Percentiles rank a stretch among this genome's conserved stretches.
phyloP scores from a whole-genome alignment of 2,113 vertebrate species.

The Pelvicachromis taeniatus region DNA sequence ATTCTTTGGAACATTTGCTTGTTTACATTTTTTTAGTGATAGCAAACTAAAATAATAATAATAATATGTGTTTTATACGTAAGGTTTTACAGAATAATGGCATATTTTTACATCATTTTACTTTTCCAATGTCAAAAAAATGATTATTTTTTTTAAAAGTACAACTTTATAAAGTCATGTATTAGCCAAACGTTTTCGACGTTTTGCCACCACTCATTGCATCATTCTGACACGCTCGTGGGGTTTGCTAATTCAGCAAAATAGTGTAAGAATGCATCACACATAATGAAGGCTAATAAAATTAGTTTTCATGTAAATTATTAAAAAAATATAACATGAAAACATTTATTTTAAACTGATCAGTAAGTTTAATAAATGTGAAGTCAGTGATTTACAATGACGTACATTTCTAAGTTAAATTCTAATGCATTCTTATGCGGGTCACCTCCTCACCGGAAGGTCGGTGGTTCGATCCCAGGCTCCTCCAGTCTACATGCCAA shows the following conservation, averaged over 20 bases:
- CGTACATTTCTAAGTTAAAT: background rate
- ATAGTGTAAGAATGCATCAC: background rate
- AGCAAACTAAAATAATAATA: background rate
- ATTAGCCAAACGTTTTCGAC: background rate
- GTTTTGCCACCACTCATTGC: background rate
- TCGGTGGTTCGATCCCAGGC: too few relatives aligned
- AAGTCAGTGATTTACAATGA: background rate
- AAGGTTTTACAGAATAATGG: background rate
- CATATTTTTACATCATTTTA: background rate
- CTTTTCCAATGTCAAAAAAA: background rate
- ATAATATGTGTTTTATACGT: background rate
- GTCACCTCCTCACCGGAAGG: too few relatives aligned
- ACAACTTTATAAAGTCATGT: background rate
- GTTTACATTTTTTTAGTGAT: background rate
- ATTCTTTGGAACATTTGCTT: background rate
- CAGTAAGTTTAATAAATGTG: background rate
- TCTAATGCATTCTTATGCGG: too few relatives aligned
- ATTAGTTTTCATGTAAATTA: background rate
- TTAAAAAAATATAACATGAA: background rate
- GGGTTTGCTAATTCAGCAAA: background rate
- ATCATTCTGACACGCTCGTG: background rate
- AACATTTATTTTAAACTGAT: background rate
- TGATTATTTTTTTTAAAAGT: too few relatives aligned
- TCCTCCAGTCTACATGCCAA: too few relatives aligned
- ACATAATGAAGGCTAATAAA: fast-evolving